Conservation (phyloP, 2,113 vertebrate genomes). For the Sula dactylatra region DNA sequence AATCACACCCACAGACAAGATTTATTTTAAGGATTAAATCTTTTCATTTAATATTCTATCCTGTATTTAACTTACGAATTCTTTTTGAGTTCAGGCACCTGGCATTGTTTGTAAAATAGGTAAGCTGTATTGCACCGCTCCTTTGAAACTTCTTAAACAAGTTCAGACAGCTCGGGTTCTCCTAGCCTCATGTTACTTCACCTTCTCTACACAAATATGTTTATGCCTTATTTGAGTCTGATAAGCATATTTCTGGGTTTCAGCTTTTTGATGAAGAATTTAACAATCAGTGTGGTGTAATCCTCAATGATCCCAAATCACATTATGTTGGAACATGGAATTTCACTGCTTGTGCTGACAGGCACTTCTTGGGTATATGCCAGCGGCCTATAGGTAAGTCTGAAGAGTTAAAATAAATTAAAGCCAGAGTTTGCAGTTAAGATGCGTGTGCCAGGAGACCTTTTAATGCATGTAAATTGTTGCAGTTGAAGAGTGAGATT, state of each 20-base stretch:
- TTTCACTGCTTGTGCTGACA: conserved; percentile 81
- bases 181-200: not conserved
- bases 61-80: not conserved
- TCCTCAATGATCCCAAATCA: conserved; percentile 82
- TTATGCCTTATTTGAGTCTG: not conserved
- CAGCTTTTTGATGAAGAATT: conserved; percentile 78
- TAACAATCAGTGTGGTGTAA: conserved; percentile 79
- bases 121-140: not conserved
- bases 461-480: not conserved
- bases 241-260: conserved; percentile 18
- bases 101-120: not conserved
- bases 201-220: not conserved
- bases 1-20: not conserved
- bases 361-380: conserved; percentile 80
- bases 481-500: not conserved
- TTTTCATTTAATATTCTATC: not conserved
- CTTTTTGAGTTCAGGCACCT: not conserved
- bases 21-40: not conserved
- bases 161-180: not conserved
- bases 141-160: conserved; percentile 14
- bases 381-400: conserved; percentile 83
- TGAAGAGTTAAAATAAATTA: conserved; percentile 1
- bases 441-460: not conserved
- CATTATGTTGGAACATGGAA: conserved; percentile 89
- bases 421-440: not conserved